Conservation (phyloP, 2,797 vertebrate genomes). For the Pseudomugil gertrudae region DNA sequence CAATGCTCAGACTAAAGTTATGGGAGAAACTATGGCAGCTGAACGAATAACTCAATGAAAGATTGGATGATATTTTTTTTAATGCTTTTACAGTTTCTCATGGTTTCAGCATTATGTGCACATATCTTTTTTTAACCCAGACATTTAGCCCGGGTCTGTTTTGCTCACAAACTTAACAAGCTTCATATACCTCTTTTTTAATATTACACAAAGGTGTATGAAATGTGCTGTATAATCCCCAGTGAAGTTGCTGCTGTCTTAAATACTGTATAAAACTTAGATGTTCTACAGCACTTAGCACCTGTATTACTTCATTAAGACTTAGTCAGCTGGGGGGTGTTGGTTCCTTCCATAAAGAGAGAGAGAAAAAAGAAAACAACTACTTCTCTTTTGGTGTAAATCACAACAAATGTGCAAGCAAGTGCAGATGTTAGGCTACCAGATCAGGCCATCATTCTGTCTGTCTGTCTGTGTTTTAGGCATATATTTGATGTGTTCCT, state of each 20-base stretch:
- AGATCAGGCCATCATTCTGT: neutral
- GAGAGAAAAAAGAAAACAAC: conserved; percentile 13
- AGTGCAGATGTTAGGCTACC: neutral
- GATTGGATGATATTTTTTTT: neutral
- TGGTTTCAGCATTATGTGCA: neutral
- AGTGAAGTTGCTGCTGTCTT: too few species aligned
- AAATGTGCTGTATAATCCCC: too few species aligned
- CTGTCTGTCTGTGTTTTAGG: conserved; percentile 8
- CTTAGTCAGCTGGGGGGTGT: conserved; percentile 19
- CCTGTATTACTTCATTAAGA: conserved; percentile 21
- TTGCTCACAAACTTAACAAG: conserved; percentile 9
- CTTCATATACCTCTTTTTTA: conserved; percentile 16
- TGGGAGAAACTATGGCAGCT: neutral
- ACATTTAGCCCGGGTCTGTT: neutral
- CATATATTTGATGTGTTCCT: conserved; percentile 4
- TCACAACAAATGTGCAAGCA: conserved; percentile 20
- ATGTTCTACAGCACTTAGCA: conserved; percentile 11
- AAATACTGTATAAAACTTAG: conserved; percentile 26
- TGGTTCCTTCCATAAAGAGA: conserved; percentile 16
- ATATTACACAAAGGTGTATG: conserved; percentile 12
- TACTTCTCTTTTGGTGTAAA: conserved; percentile 9
- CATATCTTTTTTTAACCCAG: neutral
- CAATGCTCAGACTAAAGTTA: neutral
- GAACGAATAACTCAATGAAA: too few species aligned
- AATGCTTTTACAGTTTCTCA: neutral